Base-by-base conservation (phyloP, 35 echinoderm and acorn worm species). In the Stichopus chloronotus region DNA sequence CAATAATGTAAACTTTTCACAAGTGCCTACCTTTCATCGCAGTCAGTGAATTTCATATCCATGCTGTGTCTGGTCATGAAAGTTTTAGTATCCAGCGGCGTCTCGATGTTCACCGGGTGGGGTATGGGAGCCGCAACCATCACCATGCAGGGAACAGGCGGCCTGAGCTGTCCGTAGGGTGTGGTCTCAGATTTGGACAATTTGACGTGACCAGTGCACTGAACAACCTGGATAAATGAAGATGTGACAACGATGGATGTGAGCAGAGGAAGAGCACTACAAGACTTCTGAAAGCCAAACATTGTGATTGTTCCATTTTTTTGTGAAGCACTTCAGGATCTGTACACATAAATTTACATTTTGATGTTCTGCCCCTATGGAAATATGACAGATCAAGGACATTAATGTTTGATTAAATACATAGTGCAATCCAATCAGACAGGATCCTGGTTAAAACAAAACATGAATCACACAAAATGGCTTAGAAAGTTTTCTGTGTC, bases 11-110 rank as follows among this genome's bases (percentile, higher is more conserved):
- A 74, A 74, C 69, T 7, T 19, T 74, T 74, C 69, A 74, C 6
- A 74, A 74, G 69, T 74, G 13, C 68, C 92, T 83, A 99, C 97
- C 95, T 99, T 84, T 99, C 97, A 92, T 99, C 97, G 72, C 95
- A 96, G 84, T 99, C 94, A 63, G 97, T 99, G 88, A 99, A 99
- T 76, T 96, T 99, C 97, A 99, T 99, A 81, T 99, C 97, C 93
- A 99, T 96, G 59, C 93, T 96, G 93, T 99, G 97, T 90, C 97
- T 96, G 9, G 97, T 95, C 20, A 99, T 92, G 87, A 99, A 99
- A 5, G 97, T 96, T 90, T 96, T 93, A 52, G 80, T 87, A 76
- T 99, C 97, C 14, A 99, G 90, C 6, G 97, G 97, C 55, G 94
- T 94, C 85, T 99, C 97, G 69, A 99, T 99, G 94, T 99, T 99